Evolutionary conservation across 2,797 vertebrate species (phyloP), one percentile per base, ranked within the genome.

Genomic region (Acanthurus lineatus): DNA sequence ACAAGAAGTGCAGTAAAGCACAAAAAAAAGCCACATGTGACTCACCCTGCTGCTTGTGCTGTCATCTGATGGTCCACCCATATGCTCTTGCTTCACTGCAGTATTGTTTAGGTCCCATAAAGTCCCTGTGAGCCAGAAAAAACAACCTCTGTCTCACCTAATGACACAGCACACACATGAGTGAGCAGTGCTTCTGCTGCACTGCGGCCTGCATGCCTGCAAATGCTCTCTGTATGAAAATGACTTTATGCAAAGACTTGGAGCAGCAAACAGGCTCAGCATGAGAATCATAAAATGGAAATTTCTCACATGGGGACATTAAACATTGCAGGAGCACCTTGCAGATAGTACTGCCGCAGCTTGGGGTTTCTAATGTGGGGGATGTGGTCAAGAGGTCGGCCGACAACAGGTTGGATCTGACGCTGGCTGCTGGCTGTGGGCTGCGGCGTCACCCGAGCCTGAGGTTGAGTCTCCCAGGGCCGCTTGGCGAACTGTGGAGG

Each of bases 301-400:
- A 85, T 86, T 64, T 16, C 19, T 40, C 19, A 28, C 17, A 44
- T 3, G 11, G 19, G 12, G 17, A 69, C 5, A 64, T n/a, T 1
- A 35, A 71, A 61, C 19, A 12, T n/a, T 25, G 38, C 51, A 42
- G 44, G n/a, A 47, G 74, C 81, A 96, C 96, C 96, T 92, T 93
- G 93, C 11, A 96, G 90, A 86, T 96, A 96, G 89, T 96, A 96
- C 86, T 95, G 94, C 28, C 96, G 91, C 70, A 96, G 92, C 80
- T 91, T 94, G 51, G 95, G 95, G 90, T 96, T 96, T 75, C 96
- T 91, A 78, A 96, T 96, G 89, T 93, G 91, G 17, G 93, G 95
- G 77, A 93, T 85, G 69, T 95, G 95, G 87, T 92, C 84, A 12
- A 91, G 91, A 32, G 92, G 91, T 1, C 90, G 89, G 35, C 84